phyloP scores from a whole-genome alignment of 2,113 vertebrate species.

The Strix aluco region DNA sequence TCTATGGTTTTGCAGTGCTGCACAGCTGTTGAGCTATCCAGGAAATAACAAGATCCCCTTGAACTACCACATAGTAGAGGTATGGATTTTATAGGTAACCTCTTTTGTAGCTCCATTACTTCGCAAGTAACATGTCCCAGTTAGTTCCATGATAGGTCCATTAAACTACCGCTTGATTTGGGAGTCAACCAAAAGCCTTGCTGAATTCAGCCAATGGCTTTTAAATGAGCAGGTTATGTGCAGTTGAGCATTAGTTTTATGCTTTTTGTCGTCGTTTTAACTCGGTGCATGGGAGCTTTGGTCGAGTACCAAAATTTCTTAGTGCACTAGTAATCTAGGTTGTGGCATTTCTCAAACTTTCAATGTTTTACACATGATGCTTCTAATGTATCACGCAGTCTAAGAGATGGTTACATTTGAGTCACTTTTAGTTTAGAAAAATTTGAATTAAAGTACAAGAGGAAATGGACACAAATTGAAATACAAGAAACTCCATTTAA shows the following conservation, averaged over 20 bases:
- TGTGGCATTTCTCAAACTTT: background rate
- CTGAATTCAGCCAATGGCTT: background rate
- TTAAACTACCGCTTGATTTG: background rate
- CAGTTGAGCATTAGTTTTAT: background rate
- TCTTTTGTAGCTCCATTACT: background rate
- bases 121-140: background rate
- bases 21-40: conserved; percentile 95
- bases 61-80: conserved; percentile 99
- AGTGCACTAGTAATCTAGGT: background rate
- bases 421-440: background rate
- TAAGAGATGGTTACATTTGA: background rate
- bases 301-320: background rate
- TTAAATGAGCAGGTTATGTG: background rate
- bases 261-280: background rate
- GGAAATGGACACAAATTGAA: background rate
- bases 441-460: background rate
- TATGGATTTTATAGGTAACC: conserved; percentile 56
- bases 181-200: background rate
- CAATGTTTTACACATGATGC: background rate
- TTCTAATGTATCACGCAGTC: background rate
- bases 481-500: background rate
- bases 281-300: background rate
- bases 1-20: conserved; percentile 80
- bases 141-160: background rate
- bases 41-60: conserved; percentile 98